Evolutionary conservation across 2,113 vertebrate species (phyloP), one percentile per base, ranked within the genome.

Genomic region (Stigmatopora nigra): DNA sequence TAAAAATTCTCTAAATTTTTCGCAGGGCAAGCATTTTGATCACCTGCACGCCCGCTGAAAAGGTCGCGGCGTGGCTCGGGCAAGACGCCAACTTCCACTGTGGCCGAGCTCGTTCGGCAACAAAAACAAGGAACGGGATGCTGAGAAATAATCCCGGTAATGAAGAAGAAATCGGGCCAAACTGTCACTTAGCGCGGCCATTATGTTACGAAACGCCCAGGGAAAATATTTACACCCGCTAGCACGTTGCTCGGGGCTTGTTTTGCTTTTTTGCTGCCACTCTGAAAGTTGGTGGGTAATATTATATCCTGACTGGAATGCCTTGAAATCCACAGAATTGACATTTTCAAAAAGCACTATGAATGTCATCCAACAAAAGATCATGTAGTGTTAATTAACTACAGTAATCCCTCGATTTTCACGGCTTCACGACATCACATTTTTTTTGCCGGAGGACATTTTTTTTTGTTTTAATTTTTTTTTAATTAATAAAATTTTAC

Each of bases 21-120:
- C 65, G 87, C 84, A 89, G 88, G 84, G 82, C 88, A 89, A 73
- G 70, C 65, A 61, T 79, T 84, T 75, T 82, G 70, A 70, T 80
- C 86, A 82, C 81, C 76, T 79, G 84, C 81, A 73, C 75, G 64
- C 78, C 83, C 51, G 80, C 81, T 82, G 84, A 73, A 83, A 86
- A 71, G 75, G 47, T 76, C 76, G 68, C 60, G 80, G 70, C 60
- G 65, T 64, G 49, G 71, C 64, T 64, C 52, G 71, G 83, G 85
- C 82, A 69, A 22, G 17, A 15, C 16, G 82, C 87, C 89, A 80
- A 75, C 75, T 70, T 84, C 78, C 86, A 82, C 83, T 38, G 74
- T 78, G 84, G 84, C 83, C 80, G 88, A 80, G 69, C 61, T 15
- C 25, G 31, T 81, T 70, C 66, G 59, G 81, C 69, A 81, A 80